These are phyloP conservation scores for Tamias sibiricus DNA, from an alignment of 2,113 vertebrate genomes.

Conservation along the genomic window DNA sequence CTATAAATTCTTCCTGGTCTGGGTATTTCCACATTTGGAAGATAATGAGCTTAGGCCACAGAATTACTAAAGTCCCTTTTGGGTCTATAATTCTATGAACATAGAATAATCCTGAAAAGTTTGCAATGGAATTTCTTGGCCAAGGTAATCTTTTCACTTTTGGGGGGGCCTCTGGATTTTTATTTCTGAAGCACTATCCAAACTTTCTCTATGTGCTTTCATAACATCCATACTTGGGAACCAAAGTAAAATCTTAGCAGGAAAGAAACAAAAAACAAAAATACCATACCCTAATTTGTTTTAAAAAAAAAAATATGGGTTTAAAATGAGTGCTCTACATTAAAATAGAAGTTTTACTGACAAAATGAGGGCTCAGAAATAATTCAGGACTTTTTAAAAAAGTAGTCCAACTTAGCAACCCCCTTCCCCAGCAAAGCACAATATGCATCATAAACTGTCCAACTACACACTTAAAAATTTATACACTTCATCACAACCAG, in stretches of 20 bases:
- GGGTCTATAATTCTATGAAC: neutral
- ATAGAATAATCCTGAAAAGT: neutral
- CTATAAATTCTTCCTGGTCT: neutral
- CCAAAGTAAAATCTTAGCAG: neutral
- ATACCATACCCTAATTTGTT: neutral
- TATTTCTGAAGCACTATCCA: slow-evolving; percentile 1
- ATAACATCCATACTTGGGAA: neutral
- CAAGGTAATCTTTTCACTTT: neutral
- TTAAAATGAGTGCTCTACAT: neutral
- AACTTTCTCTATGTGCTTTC: neutral
- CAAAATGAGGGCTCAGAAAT: slow-evolving; percentile 40
- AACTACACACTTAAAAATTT: slow-evolving; percentile 9
- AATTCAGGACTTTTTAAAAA: neutral
- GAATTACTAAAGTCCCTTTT: neutral
- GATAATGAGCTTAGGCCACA: neutral
- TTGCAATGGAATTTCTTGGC: neutral
- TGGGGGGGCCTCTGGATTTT: neutral
- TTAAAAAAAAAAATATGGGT: neutral
- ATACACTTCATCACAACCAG: neutral
- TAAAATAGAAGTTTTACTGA: neutral
- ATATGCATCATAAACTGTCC: neutral
- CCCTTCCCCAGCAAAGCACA: neutral
- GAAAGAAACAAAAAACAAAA: neutral
- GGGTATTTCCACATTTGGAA: neutral
- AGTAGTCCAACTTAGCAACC: neutral